Base-by-base conservation (phyloP, 2,888 invertebrate species). In the Eupeodes luniger region DNA sequence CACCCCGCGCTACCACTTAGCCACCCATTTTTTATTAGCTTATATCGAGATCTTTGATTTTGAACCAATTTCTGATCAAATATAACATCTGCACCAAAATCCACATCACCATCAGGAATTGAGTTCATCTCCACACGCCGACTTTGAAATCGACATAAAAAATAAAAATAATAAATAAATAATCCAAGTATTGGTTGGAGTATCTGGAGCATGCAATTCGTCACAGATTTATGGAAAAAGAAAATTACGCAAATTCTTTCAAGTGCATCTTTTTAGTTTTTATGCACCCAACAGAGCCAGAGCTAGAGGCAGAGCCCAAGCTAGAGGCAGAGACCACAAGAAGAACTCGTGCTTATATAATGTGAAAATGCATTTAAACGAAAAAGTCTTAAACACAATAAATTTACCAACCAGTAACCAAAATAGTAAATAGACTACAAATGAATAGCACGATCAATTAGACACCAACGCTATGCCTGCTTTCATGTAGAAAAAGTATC, bases 351-450 rank as follows among this genome's bases (percentile, higher is more conserved):
- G 61, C 84, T 87, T 87, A 87, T 87, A 87, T 87, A 87, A 87
- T 84, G 69, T 55, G 76, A 69, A 47, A 61, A 84, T 53, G 67
- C 84, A 84, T 51, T 57, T 82, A 51, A 82, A 82, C 82, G 78
- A 19, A 78, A 75, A 75, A 75, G 61, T 49, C 36, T 79, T 49
- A 36, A 64, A 66, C 59, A 27, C 66, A 66, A 62, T 70, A 80
- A 67, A 51, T 80, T 16, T 36, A 77, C 36, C 61, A 64, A 87
- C 81, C 59, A 85, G 78, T 88, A 88, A 88, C 88, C 88, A 85
- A 88, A 85, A 78, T 88, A 88, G 62, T 81, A 88, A 88, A 85
- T 78, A 88, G 88, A 85, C 88, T 88, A 77, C 77, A 67, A 88
- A 88, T 75, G 81, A 85, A 59, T 55, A 62, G 81, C 85, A 88